These are phyloP conservation scores for Threskiornis aethiopicus DNA, from an alignment of 2,797 vertebrate genomes.

Conservation along the genomic window DNA sequence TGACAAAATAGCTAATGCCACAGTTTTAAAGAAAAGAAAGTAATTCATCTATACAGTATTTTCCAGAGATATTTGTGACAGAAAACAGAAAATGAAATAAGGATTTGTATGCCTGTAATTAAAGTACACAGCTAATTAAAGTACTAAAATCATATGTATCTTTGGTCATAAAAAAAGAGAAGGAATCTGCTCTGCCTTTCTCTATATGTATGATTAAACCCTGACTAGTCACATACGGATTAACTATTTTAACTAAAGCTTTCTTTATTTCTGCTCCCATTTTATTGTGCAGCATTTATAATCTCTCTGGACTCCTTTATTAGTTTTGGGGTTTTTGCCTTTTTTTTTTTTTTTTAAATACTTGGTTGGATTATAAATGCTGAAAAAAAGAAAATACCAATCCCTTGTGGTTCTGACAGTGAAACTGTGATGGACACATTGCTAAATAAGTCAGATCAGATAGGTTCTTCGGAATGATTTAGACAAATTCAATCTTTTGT, in stretches of 20 bases:
- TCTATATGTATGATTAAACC: background rate
- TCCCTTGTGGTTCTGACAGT: background rate
- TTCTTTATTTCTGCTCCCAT: background rate
- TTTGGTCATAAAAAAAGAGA: background rate
- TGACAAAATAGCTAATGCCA: background rate
- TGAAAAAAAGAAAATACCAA: background rate
- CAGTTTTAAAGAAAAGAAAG: background rate
- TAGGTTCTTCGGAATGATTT: background rate
- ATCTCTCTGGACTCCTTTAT: background rate
- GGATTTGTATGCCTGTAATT: background rate
- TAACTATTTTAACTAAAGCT: background rate
- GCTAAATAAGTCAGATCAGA: background rate
- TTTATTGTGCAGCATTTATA: background rate
- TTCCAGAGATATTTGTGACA: background rate
- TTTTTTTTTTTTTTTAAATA: background rate
- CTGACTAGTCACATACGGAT: background rate
- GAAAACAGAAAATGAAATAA: background rate
- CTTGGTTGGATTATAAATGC: background rate
- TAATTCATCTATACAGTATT: background rate
- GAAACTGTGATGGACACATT: background rate
- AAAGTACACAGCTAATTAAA: constrained; percentile 1
- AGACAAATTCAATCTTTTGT: background rate
- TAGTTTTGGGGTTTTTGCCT: background rate
- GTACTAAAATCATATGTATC: background rate
- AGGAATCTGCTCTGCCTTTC: background rate